Conservation (phyloP, 2,888 invertebrate species). For the Sarcophaga subvicina region DNA sequence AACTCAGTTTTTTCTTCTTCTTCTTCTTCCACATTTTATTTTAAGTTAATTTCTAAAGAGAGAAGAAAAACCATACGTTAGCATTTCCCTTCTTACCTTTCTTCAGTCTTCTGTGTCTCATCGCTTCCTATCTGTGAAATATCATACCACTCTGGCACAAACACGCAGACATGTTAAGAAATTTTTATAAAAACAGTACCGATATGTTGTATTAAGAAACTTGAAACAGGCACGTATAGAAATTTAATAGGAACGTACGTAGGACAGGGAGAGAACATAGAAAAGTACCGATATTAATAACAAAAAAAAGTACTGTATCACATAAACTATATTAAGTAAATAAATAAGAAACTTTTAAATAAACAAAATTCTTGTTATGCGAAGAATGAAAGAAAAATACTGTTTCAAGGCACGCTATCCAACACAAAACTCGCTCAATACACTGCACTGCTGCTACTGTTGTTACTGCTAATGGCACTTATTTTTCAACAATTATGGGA, state of each 20-base stretch:
- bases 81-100: slow-evolving; percentile 10
- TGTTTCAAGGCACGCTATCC: slow-evolving; percentile 19
- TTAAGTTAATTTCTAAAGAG: not conserved
- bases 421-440: too few relatives aligned
- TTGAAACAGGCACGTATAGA: slow-evolving; percentile 25
- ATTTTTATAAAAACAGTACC: not conserved
- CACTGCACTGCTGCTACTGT: not conserved
- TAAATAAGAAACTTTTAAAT: slow-evolving; percentile 30
- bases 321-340: slow-evolving; percentile 23
- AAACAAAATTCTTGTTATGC: slow-evolving; percentile 20
- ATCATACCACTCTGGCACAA: not conserved
- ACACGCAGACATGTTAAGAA: not conserved
- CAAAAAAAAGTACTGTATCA: not conserved
- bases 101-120: not conserved
- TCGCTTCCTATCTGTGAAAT: not conserved
- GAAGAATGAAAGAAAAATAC: slow-evolving; percentile 13
- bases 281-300: not conserved
- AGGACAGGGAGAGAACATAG: not conserved
- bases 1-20: not conserved
- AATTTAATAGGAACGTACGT: not conserved
- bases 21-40: slow-evolving; percentile 3
- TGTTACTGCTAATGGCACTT: not conserved
- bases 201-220: slow-evolving; percentile 28
- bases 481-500: not conserved
- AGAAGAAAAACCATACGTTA: slow-evolving; percentile 29